phyloP scores from a whole-genome alignment of 1,140 invertebrate species.

The Paracyclopina nana region DNA sequence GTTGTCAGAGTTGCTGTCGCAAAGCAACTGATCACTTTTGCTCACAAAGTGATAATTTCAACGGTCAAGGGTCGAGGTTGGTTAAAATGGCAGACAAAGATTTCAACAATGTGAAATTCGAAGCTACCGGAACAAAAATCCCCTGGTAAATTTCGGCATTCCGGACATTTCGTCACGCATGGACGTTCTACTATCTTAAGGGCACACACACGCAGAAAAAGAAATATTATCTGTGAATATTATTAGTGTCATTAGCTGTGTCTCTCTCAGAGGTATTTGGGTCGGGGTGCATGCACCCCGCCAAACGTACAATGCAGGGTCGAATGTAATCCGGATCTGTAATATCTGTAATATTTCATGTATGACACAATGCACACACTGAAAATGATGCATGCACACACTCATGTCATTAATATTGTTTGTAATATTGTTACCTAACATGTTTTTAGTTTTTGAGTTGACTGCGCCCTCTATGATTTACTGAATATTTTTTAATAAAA shows the following conservation, averaged over 20 bases:
- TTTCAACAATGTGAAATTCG: neutral
- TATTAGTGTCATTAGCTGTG: neutral
- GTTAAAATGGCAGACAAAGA: constrained; percentile 13
- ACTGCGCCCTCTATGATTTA: no score
- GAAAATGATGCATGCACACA: no score
- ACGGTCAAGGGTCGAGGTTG: constrained; percentile 14
- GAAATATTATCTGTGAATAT: neutral
- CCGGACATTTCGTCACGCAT: constrained; percentile 14
- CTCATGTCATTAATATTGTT: no score
- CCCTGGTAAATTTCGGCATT: constrained; percentile 6
- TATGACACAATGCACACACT: no score
- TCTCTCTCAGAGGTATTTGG: neutral
- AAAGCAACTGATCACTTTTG: neutral
- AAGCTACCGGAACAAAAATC: neutral
- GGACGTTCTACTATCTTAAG: constrained; percentile 12
- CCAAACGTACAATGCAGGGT: neutral
- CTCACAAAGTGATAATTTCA: neutral
- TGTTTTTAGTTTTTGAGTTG: no score
- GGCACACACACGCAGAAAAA: constrained; percentile 7
- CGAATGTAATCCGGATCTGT: neutral
- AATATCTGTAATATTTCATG: no score
- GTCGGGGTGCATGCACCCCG: neutral
- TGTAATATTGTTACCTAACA: no score
- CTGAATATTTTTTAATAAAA: no score
- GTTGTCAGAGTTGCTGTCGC: neutral